phyloP scores from a whole-genome alignment of 2,888 invertebrate species.

The Drosophila limbata region DNA sequence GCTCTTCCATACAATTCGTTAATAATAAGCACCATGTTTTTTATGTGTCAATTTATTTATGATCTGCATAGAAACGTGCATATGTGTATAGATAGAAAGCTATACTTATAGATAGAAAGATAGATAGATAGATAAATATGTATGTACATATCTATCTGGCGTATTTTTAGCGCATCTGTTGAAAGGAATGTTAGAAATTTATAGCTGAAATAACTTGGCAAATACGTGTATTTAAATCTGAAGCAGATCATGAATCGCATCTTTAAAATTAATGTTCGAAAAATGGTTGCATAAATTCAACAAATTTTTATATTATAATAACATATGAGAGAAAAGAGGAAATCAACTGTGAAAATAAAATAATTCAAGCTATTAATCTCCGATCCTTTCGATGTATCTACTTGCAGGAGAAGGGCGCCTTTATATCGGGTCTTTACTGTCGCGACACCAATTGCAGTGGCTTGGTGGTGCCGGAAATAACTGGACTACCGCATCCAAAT shows the following conservation, averaged over 20 bases:
- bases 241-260: too few relatives aligned
- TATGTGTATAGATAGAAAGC: conserved; percentile 21
- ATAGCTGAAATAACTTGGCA: not conserved
- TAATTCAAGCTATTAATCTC: too few relatives aligned
- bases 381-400: not conserved
- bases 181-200: conserved; percentile 43
- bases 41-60: conserved; percentile 67
- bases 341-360: not conserved
- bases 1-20: conserved; percentile 22
- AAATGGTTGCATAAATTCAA: too few relatives aligned
- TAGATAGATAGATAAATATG: conserved; percentile 9
- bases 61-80: conserved; percentile 45
- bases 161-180: conserved; percentile 65
- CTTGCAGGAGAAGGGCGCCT: conserved; percentile 83
- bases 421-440: conserved; percentile 84
- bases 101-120: conserved; percentile 10
- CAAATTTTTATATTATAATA: too few relatives aligned
- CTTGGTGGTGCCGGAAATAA: conserved; percentile 86
- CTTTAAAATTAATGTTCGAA: too few relatives aligned
- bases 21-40: conserved; percentile 52
- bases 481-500: conserved; percentile 87
- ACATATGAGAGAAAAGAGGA: too few relatives aligned
- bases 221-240: conserved; percentile 9
- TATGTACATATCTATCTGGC: conserved; percentile 12
- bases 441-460: conserved; percentile 85